These are phyloP conservation scores for Dolichopus griseipennis DNA, from an alignment of 2,888 invertebrate genomes.

Conservation along the genomic window DNA sequence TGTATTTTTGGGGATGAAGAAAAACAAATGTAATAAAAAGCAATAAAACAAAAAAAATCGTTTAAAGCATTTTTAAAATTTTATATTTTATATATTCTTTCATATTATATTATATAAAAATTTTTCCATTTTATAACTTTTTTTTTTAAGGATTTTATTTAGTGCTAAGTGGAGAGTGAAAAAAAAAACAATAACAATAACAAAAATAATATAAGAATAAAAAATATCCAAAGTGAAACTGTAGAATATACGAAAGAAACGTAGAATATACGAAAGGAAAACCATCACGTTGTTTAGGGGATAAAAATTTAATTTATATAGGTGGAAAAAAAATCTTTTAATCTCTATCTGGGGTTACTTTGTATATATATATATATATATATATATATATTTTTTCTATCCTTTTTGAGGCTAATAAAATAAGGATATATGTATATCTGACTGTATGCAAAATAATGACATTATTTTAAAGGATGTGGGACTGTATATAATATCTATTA, in stretches of 20 bases:
- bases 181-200: neutral
- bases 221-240: neutral
- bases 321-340: constrained; percentile 3
- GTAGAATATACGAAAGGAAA: neutral
- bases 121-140: neutral
- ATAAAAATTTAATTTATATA: constrained; percentile 5
- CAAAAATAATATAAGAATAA: neutral
- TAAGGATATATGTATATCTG: too few relatives aligned
- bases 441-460: constrained; percentile 3
- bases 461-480: neutral
- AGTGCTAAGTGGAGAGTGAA: constrained; percentile 6
- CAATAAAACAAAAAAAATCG: neutral
- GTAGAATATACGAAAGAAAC: neutral
- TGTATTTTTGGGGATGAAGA: too few relatives aligned
- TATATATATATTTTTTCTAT: too few relatives aligned
- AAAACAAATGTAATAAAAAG: neutral
- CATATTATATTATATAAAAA: neutral
- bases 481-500: neutral
- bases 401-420: neutral
- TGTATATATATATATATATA: too few relatives aligned
- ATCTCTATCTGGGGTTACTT: constrained; percentile 4
- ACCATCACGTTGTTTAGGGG: neutral
- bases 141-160: neutral
- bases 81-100: too few relatives aligned
- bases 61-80: neutral